Evolutionary conservation across 2,113 vertebrate species (phyloP).

Genomic region (Perca schrenkii): DNA sequence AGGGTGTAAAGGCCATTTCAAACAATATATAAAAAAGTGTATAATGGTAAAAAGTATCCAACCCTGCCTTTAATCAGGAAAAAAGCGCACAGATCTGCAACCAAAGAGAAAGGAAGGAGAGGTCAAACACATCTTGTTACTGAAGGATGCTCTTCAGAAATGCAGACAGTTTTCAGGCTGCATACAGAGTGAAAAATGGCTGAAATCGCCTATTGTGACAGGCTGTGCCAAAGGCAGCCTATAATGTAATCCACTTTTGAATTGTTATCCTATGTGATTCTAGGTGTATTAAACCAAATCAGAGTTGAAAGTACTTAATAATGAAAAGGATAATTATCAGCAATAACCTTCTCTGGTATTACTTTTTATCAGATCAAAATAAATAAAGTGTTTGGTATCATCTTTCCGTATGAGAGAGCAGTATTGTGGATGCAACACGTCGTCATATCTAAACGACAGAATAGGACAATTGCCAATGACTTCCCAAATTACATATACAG

Average conservation of each 20-base stretch:
- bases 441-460: too few species aligned
- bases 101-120: slow-evolving; percentile 14
- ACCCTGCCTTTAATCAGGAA: too few species aligned
- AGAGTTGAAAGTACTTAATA: too few species aligned
- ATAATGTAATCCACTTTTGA: slow-evolving; percentile 17
- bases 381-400: too few species aligned
- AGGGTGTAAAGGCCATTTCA: too few species aligned
- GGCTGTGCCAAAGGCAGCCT: slow-evolving; percentile 19
- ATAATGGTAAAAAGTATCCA: too few species aligned
- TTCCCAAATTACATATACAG: slow-evolving; percentile 44
- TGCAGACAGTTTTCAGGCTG: neutral
- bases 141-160: slow-evolving; percentile 29
- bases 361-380: neutral
- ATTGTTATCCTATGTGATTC: neutral
- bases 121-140: slow-evolving; percentile 1
- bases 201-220: slow-evolving; percentile 16
- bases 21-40: too few species aligned
- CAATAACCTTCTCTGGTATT: neutral
- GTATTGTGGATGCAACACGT: neutral
- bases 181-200: neutral
- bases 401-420: neutral
- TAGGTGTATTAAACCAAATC: neutral
- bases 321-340: neutral
- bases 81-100: neutral
- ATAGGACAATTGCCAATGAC: too few species aligned